Evolutionary conservation across 2,888 invertebrate genomes (phyloP).

Genomic region (Nephrocerus scutellatus): DNA sequence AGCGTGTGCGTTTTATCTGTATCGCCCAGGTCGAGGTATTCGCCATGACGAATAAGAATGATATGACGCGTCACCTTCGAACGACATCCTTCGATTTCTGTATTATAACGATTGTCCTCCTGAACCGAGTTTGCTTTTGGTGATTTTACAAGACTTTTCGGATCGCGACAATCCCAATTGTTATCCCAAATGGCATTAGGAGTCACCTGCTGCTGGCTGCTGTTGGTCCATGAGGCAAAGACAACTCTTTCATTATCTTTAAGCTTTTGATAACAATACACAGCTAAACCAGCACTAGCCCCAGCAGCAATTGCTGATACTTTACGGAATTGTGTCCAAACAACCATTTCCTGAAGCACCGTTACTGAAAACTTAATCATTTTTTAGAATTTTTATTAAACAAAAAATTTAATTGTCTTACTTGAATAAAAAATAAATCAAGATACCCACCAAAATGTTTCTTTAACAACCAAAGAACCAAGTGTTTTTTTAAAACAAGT

Average conservation of each 20-base stretch:
- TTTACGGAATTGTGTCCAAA: slow-evolving; percentile 28
- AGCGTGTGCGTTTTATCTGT: slow-evolving; percentile 67
- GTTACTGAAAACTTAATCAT: too few relatives aligned
- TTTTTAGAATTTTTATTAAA: too few relatives aligned
- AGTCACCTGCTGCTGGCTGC: slow-evolving; percentile 25
- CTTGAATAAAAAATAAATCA: too few relatives aligned
- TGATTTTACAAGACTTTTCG: slow-evolving; percentile 63
- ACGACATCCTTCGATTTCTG: slow-evolving; percentile 57
- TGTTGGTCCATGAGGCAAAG: slow-evolving; percentile 62
- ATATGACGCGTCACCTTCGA: slow-evolving; percentile 62
- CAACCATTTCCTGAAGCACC: slow-evolving; percentile 21
- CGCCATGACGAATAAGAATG: slow-evolving; percentile 89
- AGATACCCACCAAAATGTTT: too few relatives aligned
- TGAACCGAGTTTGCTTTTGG: slow-evolving; percentile 47
- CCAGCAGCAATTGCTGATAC: slow-evolving; percentile 52
- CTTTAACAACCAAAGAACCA: too few relatives aligned
- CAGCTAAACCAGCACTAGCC: slow-evolving; percentile 58
- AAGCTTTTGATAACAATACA: slow-evolving; percentile 54
- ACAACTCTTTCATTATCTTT: slow-evolving; percentile 49
- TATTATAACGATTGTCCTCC: slow-evolving; percentile 63
- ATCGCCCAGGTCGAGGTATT: slow-evolving; percentile 71
- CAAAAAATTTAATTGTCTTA: too few relatives aligned
- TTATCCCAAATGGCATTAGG: slow-evolving; percentile 66
- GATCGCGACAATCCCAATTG: slow-evolving; percentile 86
- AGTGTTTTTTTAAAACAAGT: too few relatives aligned